Evolutionary conservation across 2,113 vertebrate species (phyloP).

Genomic region (Zosterops hypoxanthus): DNA sequence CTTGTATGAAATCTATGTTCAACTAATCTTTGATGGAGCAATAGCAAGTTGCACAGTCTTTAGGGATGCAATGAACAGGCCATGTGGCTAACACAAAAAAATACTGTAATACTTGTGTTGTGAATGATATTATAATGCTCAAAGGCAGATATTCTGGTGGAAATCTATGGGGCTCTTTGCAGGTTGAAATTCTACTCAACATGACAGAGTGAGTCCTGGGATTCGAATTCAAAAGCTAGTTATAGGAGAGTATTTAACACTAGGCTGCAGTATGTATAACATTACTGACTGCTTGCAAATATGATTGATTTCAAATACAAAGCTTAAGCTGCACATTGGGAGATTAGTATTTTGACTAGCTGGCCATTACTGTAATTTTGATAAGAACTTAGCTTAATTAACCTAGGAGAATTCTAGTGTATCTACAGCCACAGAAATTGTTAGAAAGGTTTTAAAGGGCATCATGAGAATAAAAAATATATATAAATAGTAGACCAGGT

Average conservation of each 20-base stretch:
- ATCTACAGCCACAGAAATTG: not conserved
- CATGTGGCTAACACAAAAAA: not conserved
- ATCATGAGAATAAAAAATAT: not conserved
- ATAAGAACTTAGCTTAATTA: slow-evolving; percentile 37
- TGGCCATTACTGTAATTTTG: not conserved
- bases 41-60: not conserved
- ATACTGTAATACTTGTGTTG: not conserved
- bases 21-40: not conserved
- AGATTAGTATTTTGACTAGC: slow-evolving; percentile 19
- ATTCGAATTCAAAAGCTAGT: not conserved
- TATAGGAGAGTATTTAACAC: not conserved
- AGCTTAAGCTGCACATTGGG: not conserved
- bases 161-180: not conserved
- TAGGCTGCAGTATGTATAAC: not conserved
- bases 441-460: not conserved
- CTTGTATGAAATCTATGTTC: not conserved
- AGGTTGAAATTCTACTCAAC: not conserved
- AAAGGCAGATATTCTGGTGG: not conserved
- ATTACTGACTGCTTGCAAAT: not conserved
- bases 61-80: not conserved
- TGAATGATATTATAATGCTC: not conserved
- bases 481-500: not conserved
- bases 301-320: slow-evolving; percentile 25
- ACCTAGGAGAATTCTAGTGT: not conserved
- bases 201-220: not conserved